phyloP scores from a whole-genome alignment of 2,113 vertebrate genomes.

The Pangasianodon hypophthalmus region DNA sequence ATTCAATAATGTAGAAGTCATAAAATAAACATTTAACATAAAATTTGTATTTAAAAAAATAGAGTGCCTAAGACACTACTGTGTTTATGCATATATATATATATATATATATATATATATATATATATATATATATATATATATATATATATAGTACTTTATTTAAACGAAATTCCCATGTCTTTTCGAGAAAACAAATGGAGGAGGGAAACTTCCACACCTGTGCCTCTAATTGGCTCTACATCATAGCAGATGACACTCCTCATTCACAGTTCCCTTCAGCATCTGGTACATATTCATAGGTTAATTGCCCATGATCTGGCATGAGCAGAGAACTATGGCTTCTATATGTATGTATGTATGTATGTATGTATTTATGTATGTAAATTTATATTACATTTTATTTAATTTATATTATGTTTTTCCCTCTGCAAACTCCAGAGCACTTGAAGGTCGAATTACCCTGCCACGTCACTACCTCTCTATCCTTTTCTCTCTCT shows the following conservation, averaged over 20 bases:
- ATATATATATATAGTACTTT: too few relatives aligned
- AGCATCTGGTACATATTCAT: constrained; percentile 34
- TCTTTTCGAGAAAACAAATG: neutral
- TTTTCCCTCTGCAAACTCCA: constrained; percentile 32
- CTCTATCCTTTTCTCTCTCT: constrained; percentile 13
- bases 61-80: too few relatives aligned
- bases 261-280: constrained; percentile 3
- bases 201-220: neutral
- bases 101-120: too few relatives aligned
- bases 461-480: constrained; percentile 41
- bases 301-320: constrained; percentile 54
- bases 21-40: too few relatives aligned
- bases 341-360: constrained; percentile 18
- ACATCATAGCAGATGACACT: neutral
- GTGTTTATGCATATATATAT: too few relatives aligned
- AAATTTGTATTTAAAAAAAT: too few relatives aligned
- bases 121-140: too few relatives aligned
- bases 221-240: neutral
- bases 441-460: constrained; percentile 46
- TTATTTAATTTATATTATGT: neutral
- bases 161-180: too few relatives aligned
- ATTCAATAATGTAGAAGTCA: too few relatives aligned
- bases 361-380: neutral
- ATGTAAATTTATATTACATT: neutral
- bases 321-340: constrained; percentile 1